A percentile compares a stretch with the other conserved stretches of the same genome.
Conservation (phyloP, 2,888 invertebrate genomes). For the Himalopsyche kuldschensis region DNA sequence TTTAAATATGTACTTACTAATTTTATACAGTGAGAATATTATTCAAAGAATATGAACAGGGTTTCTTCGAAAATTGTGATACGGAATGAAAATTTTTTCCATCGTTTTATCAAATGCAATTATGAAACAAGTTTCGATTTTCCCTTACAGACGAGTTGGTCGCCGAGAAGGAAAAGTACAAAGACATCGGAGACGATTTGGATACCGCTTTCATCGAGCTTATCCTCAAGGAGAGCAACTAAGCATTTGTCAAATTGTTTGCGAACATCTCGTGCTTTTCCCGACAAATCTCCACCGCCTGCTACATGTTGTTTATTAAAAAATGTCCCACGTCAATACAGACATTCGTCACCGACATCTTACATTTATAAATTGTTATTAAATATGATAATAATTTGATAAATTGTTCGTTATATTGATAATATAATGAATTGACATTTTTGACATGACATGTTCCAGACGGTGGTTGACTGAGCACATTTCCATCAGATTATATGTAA, state of each 20-base stretch:
- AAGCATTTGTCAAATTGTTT: conserved; percentile 39
- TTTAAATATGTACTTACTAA: not conserved
- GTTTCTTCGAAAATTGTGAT: too few species aligned
- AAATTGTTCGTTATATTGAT: not conserved
- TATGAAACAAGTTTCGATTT: conserved; percentile 19
- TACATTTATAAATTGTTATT: not conserved
- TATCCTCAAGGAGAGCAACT: conserved; percentile 68
- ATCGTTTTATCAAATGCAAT: not conserved
- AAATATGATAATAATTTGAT: not conserved
- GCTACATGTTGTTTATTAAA: not conserved
- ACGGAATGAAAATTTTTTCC: not conserved
- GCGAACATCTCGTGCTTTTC: conserved; percentile 7
- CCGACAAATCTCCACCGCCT: not conserved
- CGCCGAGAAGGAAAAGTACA: conserved; percentile 99
- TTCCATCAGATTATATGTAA: conserved; percentile 10
- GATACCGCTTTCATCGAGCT: conserved; percentile 98
- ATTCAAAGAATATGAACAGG: not conserved
- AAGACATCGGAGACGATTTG: conserved; percentile 99
- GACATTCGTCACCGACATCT: not conserved
- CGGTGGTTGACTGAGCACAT: not conserved
- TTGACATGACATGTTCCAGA: not conserved
- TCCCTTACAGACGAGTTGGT: conserved; percentile 84
- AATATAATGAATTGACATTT: too few species aligned
- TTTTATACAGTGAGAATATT: not conserved
- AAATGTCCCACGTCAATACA: not conserved